phyloP scores from a whole-genome alignment of 2,888 invertebrate genomes.

The Neria commutata region DNA sequence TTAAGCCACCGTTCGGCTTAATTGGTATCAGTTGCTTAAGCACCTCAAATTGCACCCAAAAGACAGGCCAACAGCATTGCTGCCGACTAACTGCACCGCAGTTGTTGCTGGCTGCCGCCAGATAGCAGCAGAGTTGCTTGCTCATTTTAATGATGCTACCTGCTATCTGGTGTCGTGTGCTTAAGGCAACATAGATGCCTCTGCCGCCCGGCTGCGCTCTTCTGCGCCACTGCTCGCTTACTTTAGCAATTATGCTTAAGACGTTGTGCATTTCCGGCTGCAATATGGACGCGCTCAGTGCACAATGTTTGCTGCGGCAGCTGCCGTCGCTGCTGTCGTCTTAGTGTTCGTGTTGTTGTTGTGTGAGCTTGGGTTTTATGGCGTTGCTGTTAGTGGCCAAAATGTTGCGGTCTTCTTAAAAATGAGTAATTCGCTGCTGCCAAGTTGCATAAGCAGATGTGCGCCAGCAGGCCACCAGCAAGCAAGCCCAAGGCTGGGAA shows the following conservation, averaged over 20 bases:
- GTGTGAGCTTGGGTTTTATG: slow-evolving; percentile 5
- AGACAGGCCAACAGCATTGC: slow-evolving; percentile 36
- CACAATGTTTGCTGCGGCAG: slow-evolving; percentile 13
- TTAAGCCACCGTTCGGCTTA: slow-evolving; percentile 51
- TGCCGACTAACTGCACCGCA: no score
- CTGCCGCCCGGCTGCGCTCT: no score
- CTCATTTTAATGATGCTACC: slow-evolving; percentile 50
- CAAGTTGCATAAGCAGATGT: no score
- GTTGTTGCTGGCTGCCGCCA: slow-evolving; percentile 10
- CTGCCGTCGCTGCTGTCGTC: neutral
- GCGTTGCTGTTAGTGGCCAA: slow-evolving; percentile 46
- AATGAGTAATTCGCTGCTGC: slow-evolving; percentile 55
- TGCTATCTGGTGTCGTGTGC: slow-evolving; percentile 20
- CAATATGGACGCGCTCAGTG: neutral
- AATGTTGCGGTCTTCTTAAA: slow-evolving; percentile 52
- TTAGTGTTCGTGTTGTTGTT: neutral
- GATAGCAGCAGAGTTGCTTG: slow-evolving; percentile 18
- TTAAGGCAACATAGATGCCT: slow-evolving; percentile 13
- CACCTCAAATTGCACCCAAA: slow-evolving; percentile 53
- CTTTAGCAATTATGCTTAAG: slow-evolving; percentile 50
- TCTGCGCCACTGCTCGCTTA: slow-evolving; percentile 19
- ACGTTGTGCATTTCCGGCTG: slow-evolving; percentile 33
- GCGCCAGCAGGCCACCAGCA: no score
- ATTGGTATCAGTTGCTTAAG: slow-evolving; percentile 52
- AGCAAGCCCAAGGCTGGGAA: no score